phyloP scores from a whole-genome alignment of 2,797 vertebrate species.

The Melanotaenia pygmaea region DNA sequence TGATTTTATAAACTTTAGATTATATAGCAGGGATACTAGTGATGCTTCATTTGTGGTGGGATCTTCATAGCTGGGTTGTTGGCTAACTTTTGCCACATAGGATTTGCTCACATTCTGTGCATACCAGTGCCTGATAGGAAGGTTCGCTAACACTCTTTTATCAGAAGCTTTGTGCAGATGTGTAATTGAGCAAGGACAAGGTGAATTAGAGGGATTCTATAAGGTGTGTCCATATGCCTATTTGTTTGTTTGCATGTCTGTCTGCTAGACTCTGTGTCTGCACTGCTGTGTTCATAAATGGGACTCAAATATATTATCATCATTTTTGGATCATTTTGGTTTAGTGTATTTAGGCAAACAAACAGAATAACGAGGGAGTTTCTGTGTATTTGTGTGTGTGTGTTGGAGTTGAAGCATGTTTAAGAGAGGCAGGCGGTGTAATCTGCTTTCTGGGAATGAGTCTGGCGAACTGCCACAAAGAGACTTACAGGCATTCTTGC shows the following conservation, averaged over 20 bases:
- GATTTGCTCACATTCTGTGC: slow-evolving; percentile 14
- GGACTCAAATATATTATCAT: slow-evolving; percentile 13
- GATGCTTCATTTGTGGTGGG: slow-evolving; percentile 9
- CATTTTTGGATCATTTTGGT: slow-evolving; percentile 41
- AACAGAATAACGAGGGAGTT: slow-evolving; percentile 19
- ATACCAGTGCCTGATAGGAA: slow-evolving; percentile 19
- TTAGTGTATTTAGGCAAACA: slow-evolving; percentile 37
- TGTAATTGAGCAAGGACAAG: slow-evolving; percentile 56
- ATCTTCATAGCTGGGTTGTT: slow-evolving; percentile 5
- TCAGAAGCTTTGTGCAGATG: slow-evolving; percentile 53
- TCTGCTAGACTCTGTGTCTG: slow-evolving; percentile 20
- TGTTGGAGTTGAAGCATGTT: slow-evolving; percentile 35
- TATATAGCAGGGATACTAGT: background rate
- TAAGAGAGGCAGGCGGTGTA: slow-evolving; percentile 60
- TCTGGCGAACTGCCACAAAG: slow-evolving; percentile 56
- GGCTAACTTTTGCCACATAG: slow-evolving; percentile 21
- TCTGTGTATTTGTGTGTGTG: slow-evolving; percentile 5
- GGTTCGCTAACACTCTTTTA: slow-evolving; percentile 25
- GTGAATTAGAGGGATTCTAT: slow-evolving; percentile 52
- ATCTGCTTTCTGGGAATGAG: slow-evolving; percentile 70
- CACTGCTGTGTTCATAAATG: background rate
- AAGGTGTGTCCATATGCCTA: slow-evolving; percentile 3
- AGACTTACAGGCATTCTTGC: slow-evolving; percentile 50
- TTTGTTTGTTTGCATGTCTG: slow-evolving; percentile 19
- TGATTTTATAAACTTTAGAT: slow-evolving; percentile 19